Evolutionary conservation across 2,113 vertebrate species (phyloP).

Genomic region (Apus apus): DNA sequence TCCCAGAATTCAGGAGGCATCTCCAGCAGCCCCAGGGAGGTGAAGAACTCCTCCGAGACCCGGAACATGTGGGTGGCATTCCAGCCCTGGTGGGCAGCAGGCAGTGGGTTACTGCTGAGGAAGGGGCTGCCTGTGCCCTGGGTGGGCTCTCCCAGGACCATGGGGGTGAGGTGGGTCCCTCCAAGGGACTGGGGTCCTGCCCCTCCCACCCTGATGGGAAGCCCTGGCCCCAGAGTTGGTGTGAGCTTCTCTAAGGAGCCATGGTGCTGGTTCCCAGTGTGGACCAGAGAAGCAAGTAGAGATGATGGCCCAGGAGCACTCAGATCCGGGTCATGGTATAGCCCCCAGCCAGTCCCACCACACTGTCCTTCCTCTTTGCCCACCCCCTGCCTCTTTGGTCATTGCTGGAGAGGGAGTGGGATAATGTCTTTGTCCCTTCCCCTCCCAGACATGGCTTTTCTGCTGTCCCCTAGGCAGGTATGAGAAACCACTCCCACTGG

Average conservation of each 20-base stretch:
- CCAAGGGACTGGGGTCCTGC: not conserved
- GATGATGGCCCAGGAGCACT: not conserved
- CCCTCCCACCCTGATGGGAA: not conserved
- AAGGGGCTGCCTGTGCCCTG: not conserved
- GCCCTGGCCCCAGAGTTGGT: not conserved
- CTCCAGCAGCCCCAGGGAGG: constrained; percentile 80
- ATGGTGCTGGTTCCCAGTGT: not conserved
- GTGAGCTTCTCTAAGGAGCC: not conserved
- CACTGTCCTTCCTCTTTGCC: not conserved
- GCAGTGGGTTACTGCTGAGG: not conserved
- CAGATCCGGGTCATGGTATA: not conserved
- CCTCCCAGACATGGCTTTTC: not conserved
- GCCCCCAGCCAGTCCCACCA: not conserved
- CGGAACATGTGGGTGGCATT: constrained; percentile 88
- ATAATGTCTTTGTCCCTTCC: not conserved
- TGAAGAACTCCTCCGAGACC: constrained; percentile 92
- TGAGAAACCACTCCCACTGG: not conserved
- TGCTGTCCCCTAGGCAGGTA: not conserved
- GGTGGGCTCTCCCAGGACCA: fast-evolving
- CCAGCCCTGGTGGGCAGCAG: constrained; percentile 82
- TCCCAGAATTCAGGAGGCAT: constrained; percentile 94
- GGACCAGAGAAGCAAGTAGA: not conserved
- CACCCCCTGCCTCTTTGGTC: not conserved
- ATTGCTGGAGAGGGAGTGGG: not conserved
- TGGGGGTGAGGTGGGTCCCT: not conserved